These are phyloP conservation scores for Aporrectodea caliginosa DNA, from an alignment of 1,140 invertebrate species.

Conservation along the genomic window DNA sequence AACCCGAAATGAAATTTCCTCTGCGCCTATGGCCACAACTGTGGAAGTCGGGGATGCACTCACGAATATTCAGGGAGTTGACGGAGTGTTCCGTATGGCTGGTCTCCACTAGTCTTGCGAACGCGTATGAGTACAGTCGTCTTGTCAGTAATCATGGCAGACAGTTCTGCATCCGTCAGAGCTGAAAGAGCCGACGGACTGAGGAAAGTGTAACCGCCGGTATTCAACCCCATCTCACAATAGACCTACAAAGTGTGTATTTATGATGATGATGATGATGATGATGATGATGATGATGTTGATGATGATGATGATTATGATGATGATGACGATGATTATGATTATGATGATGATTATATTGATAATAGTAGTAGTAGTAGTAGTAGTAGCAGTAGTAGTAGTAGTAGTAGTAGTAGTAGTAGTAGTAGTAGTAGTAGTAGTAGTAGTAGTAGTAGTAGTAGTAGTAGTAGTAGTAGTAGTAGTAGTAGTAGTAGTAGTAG, in stretches of 20 bases:
- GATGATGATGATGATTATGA: too few relatives aligned
- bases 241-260: not conserved
- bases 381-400: too few relatives aligned
- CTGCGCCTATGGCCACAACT: too few relatives aligned
- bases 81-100: not conserved
- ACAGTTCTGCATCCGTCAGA: not conserved
- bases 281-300: too few relatives aligned
- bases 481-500: not conserved
- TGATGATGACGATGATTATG: too few relatives aligned
- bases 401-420: too few relatives aligned
- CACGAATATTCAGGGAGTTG: not conserved
- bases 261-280: too few relatives aligned
- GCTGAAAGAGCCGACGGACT: not conserved
- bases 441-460: conserved; percentile 5
- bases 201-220: not conserved
- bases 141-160: not conserved
- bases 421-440: too few relatives aligned
- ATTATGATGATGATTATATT: too few relatives aligned
- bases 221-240: not conserved
- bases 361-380: too few relatives aligned
- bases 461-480: conserved; percentile 48
- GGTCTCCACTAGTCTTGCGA: not conserved
- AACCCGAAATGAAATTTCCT: too few relatives aligned
- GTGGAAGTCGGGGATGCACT: too few relatives aligned
- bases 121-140: not conserved